These are phyloP conservation scores for Pangasianodon hypophthalmus DNA, from an alignment of 2,113 vertebrate genomes.

Conservation along the genomic window DNA sequence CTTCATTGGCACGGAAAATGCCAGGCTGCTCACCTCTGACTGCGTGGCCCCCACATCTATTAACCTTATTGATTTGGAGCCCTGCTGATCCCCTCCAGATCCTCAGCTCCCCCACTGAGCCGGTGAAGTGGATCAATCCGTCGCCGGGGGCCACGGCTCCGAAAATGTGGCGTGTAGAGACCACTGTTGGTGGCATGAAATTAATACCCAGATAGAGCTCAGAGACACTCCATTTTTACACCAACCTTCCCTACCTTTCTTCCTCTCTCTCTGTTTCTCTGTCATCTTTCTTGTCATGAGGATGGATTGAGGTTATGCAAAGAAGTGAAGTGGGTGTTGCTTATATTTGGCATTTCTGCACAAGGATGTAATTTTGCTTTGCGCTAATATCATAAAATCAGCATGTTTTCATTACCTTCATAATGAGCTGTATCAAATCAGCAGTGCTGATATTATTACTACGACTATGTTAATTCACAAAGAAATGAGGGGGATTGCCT, in stretches of 20 bases:
- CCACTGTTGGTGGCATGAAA: slow-evolving; percentile 76
- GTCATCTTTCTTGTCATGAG: background rate
- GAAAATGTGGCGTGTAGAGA: slow-evolving; percentile 76
- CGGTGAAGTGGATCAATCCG: slow-evolving; percentile 92
- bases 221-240: slow-evolving; percentile 43
- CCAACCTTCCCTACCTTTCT: slow-evolving; percentile 9
- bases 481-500: slow-evolving; percentile 46
- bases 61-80: slow-evolving; percentile 95
- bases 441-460: slow-evolving; percentile 38
- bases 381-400: slow-evolving; percentile 52
- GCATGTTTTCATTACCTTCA: slow-evolving; percentile 51
- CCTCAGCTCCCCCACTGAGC: slow-evolving; percentile 84
- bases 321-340: slow-evolving; percentile 40
- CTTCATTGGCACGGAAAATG: slow-evolving; percentile 90
- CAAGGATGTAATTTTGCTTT: slow-evolving; percentile 50
- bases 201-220: slow-evolving; percentile 67
- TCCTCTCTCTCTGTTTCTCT: background rate
- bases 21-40: slow-evolving; percentile 89
- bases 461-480: slow-evolving; percentile 35
- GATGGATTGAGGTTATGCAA: slow-evolving; percentile 42
- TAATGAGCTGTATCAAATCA: slow-evolving; percentile 52
- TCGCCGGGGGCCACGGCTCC: slow-evolving; percentile 85
- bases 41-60: slow-evolving; percentile 90
- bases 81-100: slow-evolving; percentile 86
- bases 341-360: slow-evolving; percentile 40